phyloP scores from a whole-genome alignment of 2,113 vertebrate genomes.

The Eurystomus gularis region DNA sequence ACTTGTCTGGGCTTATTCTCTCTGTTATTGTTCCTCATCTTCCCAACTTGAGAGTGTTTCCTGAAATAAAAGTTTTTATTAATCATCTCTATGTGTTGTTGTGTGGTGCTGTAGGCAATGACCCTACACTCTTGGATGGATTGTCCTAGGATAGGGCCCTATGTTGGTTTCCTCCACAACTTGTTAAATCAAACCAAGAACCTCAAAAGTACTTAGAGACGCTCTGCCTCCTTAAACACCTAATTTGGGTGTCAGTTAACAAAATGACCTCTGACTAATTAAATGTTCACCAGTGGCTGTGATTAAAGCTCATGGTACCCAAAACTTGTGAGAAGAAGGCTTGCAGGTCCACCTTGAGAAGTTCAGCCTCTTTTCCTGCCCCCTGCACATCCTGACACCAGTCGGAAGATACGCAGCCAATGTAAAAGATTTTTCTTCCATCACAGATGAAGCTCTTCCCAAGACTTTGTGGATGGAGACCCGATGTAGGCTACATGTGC shows the following conservation, averaged over 20 bases:
- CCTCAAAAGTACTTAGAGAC: background rate
- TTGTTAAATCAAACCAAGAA: background rate
- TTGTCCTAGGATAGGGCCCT: background rate
- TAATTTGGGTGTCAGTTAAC: background rate
- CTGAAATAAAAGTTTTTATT: background rate
- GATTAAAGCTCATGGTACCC: background rate
- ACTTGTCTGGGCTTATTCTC: background rate
- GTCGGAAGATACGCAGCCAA: background rate
- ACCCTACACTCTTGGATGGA: background rate
- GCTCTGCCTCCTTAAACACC: background rate
- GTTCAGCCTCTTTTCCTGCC: background rate
- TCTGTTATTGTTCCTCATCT: background rate
- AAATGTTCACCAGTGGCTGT: background rate
- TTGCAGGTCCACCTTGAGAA: background rate
- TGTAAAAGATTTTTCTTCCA: background rate
- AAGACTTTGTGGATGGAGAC: background rate
- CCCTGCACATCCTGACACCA: background rate
- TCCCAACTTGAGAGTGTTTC: background rate
- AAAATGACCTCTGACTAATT: background rate
- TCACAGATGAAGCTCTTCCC: background rate
- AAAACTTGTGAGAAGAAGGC: background rate
- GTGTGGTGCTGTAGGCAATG: background rate
- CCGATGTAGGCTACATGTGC: accelerated
- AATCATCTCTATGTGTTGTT: background rate
- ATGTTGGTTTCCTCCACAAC: background rate